These are phyloP conservation scores for Papilio dardanus DNA, from an alignment of 1,140 invertebrate species.

Conservation along the genomic window DNA sequence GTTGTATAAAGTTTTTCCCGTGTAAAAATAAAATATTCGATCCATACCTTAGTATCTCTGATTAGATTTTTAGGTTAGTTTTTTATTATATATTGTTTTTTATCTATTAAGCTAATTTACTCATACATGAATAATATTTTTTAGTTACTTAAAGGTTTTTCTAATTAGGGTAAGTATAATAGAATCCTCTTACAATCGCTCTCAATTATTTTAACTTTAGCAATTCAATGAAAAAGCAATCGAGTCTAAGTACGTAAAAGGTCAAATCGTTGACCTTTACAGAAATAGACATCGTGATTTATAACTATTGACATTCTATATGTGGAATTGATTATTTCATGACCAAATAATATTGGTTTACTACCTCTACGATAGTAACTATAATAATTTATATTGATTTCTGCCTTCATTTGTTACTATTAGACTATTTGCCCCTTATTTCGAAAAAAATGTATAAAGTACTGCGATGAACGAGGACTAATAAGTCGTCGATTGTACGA, in stretches of 20 bases:
- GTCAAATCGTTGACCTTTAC: slow-evolving; percentile 1
- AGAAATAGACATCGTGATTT: background rate
- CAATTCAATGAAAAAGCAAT: background rate
- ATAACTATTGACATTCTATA: background rate
- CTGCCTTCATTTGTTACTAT: background rate
- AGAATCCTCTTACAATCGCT: background rate
- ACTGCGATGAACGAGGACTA: too few species aligned
- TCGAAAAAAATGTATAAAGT: too few species aligned
- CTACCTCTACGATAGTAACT: background rate
- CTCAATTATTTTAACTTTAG: background rate
- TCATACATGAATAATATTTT: too few species aligned
- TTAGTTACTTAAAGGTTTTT: background rate
- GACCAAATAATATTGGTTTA: background rate
- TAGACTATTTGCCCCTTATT: too few species aligned
- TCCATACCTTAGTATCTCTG: too few species aligned
- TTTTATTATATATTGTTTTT: too few species aligned
- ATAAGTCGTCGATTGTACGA: too few species aligned
- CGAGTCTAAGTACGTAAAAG: background rate
- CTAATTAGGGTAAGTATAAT: background rate
- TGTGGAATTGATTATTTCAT: background rate
- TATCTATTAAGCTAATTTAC: too few species aligned
- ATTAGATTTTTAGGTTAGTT: background rate
- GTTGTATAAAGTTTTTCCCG: too few species aligned
- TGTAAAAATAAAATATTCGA: too few species aligned
- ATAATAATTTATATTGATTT: background rate